These are phyloP conservation scores for Dendropsophus ebraccatus DNA, from an alignment of 2,113 vertebrate genomes.

Conservation along the genomic window DNA sequence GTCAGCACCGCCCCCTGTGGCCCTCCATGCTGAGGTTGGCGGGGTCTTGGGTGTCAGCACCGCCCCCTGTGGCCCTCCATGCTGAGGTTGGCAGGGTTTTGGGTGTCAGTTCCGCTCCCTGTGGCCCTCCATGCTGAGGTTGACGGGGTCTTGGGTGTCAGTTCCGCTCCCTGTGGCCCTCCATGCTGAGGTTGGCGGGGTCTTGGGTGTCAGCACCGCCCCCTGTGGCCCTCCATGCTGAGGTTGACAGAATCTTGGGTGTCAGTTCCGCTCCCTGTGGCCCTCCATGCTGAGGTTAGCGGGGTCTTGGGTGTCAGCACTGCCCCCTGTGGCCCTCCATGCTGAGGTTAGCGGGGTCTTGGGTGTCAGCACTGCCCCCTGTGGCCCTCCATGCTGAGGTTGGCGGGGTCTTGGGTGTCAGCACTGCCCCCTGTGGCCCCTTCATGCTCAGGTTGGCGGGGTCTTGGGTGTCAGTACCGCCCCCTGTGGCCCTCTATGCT, in stretches of 20 bases:
- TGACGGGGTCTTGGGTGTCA: neutral
- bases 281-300: neutral
- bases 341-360: neutral
- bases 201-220: neutral
- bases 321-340: neutral
- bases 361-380: neutral
- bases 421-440: neutral
- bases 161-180: neutral
- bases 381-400: neutral
- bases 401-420: neutral
- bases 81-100: neutral
- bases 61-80: neutral
- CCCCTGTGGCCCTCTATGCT: neutral
- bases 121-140: neutral
- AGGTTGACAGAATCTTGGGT: neutral
- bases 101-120: neutral
- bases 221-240: neutral
- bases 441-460: too few species aligned
- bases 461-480: neutral
- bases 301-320: neutral
- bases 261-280: neutral
- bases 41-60: neutral
- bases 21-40: neutral
- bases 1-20: neutral
- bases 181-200: too few species aligned